Conservation (phyloP, 2,797 vertebrate genomes). For the Cynopterus sphinx region DNA sequence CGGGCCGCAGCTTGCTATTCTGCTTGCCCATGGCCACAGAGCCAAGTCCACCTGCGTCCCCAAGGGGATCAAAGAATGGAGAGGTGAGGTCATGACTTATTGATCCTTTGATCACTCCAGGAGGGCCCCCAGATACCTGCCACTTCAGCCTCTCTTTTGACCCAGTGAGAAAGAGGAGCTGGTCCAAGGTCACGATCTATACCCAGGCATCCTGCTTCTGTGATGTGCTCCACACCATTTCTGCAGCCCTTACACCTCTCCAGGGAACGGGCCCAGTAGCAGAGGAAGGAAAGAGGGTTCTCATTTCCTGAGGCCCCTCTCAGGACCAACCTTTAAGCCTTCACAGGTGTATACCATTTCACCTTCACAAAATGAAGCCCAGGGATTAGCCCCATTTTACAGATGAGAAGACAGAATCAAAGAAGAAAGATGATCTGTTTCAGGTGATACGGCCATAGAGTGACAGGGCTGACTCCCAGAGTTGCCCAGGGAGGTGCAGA, state of each 20-base stretch:
- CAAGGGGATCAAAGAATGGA: slow-evolving; percentile 23
- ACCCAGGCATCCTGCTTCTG: background rate
- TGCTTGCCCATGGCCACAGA: slow-evolving; percentile 87
- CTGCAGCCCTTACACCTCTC: background rate
- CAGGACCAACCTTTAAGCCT: background rate
- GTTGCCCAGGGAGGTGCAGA: background rate
- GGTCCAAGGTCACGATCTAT: background rate
- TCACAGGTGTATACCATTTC: background rate
- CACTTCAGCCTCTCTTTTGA: background rate
- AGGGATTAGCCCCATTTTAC: background rate
- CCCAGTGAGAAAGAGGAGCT: background rate
- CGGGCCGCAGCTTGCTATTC: slow-evolving; percentile 89
- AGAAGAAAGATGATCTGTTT: background rate
- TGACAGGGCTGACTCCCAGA: background rate
- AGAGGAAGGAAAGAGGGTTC: background rate
- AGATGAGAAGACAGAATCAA: background rate
- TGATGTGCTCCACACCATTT: background rate
- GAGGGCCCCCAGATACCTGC: background rate
- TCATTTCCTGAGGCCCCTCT: background rate
- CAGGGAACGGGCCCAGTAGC: background rate
- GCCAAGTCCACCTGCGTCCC: slow-evolving; percentile 67
- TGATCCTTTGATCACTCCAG: background rate
- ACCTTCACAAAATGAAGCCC: background rate
- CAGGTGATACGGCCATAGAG: background rate
- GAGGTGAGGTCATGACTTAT: slow-evolving; percentile 22